Evolutionary conservation across 1,140 invertebrate species (phyloP), one percentile per base, ranked within the genome.

Genomic region (Onthophagus taurus): DNA sequence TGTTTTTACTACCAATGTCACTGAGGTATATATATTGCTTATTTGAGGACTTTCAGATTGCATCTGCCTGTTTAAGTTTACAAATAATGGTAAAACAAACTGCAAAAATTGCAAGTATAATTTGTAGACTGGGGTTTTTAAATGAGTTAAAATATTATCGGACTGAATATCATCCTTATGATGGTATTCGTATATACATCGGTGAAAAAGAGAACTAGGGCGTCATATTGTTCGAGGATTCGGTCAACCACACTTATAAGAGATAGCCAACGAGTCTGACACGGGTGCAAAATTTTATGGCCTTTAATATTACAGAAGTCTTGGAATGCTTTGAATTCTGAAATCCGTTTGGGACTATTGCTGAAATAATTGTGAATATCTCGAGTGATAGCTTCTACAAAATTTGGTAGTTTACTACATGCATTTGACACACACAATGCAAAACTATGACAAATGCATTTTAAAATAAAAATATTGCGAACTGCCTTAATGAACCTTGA

Each of bases 1-100:
- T 26, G 24, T 26, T 26, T n/a, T 26, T 7, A 26, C 24, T 26
- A 26, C 24, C 7, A n/a, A 7, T 26, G 24, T 6, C 8, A 45
- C 29, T 3, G 20, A 26, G 14, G 17, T n/a, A 31, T 45, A 41
- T 2, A 45, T 13, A 2, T 23, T 20, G 11, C 18, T 19, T 3
- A 45, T 41, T 45, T 45, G 20, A 2, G 44, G 26, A 13, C n/a
- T 26, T 45, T 45, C 44, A 14, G 23, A 45, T 20, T 45, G 44
- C 34, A 45, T 39, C 17, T 45, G 33, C 30, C 4, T 13, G 30
- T 45, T 45, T 45, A 45, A 45, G 18, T 31, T 26, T 35, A 30
- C 9, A 18, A 45, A 45, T 16, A 36, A 30, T 30, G 44, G 34
- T n/a, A 45, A 17, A 18, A 31, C 24, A 41, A 4, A 45, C 2